A percentile compares a stretch with the other conserved stretches of the same genome.
phyloP scores from a whole-genome alignment of 2,797 vertebrate genomes.

The Coracias cyanogaster region DNA sequence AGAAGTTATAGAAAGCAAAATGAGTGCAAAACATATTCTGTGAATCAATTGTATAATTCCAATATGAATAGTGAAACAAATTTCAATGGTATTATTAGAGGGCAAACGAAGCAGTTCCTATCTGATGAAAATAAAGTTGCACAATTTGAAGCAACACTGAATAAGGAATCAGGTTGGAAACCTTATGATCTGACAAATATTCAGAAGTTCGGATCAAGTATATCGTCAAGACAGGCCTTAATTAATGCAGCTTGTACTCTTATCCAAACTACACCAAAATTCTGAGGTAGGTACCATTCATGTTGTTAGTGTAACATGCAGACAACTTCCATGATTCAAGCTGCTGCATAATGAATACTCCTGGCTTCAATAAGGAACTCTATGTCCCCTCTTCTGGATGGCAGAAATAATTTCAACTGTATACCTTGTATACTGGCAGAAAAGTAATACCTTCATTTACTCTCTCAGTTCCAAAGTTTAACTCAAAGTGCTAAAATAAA shows the following conservation, averaged over 20 bases:
- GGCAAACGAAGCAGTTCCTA: not conserved
- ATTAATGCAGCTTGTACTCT: not conserved
- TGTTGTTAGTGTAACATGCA: not conserved
- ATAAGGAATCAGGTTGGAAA: not conserved
- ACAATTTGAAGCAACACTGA: not conserved
- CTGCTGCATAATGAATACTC: not conserved
- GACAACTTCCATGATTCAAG: not conserved
- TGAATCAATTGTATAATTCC: not conserved
- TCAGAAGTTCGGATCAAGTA: not conserved
- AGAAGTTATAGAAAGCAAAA: not conserved
- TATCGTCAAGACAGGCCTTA: not conserved
- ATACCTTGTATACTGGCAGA: not conserved
- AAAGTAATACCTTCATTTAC: not conserved
- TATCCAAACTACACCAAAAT: not conserved
- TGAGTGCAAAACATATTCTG: not conserved
- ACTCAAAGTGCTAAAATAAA: conserved; percentile 27
- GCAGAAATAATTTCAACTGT: not conserved
- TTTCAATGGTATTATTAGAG: not conserved
- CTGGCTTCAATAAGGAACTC: not conserved
- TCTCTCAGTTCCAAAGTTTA: not conserved
- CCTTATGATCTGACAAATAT: not conserved
- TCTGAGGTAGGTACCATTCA: not conserved
- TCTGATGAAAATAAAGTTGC: not conserved
- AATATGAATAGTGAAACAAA: not conserved
- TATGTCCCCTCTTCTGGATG: not conserved